A percentile compares a stretch with the other conserved stretches of the same genome.
Evolutionary conservation across 2,797 vertebrate species (phyloP).

Genomic region (Brachyrhaphis roseni): DNA sequence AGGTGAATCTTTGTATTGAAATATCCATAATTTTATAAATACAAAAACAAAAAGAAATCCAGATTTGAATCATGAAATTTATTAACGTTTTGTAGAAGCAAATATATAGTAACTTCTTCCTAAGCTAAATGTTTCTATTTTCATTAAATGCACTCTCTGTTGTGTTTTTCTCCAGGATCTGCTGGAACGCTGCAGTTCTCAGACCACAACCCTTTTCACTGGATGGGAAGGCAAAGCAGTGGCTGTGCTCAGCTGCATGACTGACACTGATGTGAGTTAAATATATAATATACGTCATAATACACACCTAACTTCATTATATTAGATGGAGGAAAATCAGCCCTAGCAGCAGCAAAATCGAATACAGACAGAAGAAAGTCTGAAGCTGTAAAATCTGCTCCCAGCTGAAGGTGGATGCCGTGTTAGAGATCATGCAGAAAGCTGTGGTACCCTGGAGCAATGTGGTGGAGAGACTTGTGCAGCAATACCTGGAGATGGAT

Average conservation of each 20-base stretch:
- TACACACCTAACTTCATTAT: not conserved
- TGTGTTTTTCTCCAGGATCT: slow-evolving; percentile 82
- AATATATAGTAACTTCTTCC: not conserved
- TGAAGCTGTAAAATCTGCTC: slow-evolving; percentile 23
- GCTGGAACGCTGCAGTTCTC: slow-evolving; percentile 88
- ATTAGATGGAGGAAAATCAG: not conserved
- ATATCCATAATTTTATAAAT: not conserved
- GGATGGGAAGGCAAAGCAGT: slow-evolving; percentile 97
- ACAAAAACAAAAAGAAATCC: not conserved
- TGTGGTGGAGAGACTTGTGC: slow-evolving; percentile 90
- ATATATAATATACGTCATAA: not conserved
- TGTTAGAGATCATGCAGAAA: slow-evolving; percentile 93
- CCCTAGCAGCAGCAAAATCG: not conserved
- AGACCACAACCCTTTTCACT: slow-evolving; percentile 90
- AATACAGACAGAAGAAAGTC: not conserved
- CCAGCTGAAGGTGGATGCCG: slow-evolving; percentile 93
- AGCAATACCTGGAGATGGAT: slow-evolving; percentile 90
- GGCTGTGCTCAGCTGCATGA: slow-evolving; percentile 89
- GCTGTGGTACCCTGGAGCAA: slow-evolving; percentile 93
- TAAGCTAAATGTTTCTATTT: not conserved
- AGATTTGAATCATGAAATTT: not conserved
- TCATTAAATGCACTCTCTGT: not conserved
- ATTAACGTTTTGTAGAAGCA: not conserved
- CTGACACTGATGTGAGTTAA: slow-evolving; percentile 87
- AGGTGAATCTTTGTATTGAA: not conserved